phyloP scores from a whole-genome alignment of 2,113 vertebrate genomes.

The Thamnophis sirtalis region DNA sequence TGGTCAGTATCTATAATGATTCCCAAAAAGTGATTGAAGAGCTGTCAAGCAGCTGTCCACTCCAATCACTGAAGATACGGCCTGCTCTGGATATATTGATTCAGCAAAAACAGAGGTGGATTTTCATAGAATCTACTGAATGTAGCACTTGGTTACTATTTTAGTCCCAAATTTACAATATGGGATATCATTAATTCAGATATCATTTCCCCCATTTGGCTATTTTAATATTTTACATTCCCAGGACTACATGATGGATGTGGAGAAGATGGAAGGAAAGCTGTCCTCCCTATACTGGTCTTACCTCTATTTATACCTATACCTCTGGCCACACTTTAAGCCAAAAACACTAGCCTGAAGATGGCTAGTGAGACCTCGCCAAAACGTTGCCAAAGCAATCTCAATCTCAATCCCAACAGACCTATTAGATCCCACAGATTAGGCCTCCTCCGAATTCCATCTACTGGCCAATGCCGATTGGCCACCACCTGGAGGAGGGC shows the following conservation, averaged over 20 bases:
- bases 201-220: not conserved
- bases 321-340: too few species aligned
- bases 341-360: too few species aligned
- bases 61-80: not conserved
- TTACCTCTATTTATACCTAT: not conserved
- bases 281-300: not conserved
- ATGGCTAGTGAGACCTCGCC: too few species aligned
- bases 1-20: slow-evolving; percentile 22
- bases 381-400: too few species aligned
- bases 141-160: not conserved
- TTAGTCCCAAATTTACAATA: not conserved
- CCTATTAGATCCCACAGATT: too few species aligned
- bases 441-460: too few species aligned
- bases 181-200: not conserved
- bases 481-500: too few species aligned
- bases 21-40: slow-evolving; percentile 20
- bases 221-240: not conserved
- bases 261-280: not conserved
- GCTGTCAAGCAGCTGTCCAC: slow-evolving; percentile 3
- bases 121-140: not conserved
- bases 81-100: not conserved
- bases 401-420: too few species aligned
- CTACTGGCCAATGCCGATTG: too few species aligned
- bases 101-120: not conserved
- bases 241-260: not conserved